A percentile compares a stretch with the other conserved stretches of the same genome.
phyloP scores from a whole-genome alignment of 37 sponge, comb jelly and placozoan species.

The Haliclona indistincta region DNA sequence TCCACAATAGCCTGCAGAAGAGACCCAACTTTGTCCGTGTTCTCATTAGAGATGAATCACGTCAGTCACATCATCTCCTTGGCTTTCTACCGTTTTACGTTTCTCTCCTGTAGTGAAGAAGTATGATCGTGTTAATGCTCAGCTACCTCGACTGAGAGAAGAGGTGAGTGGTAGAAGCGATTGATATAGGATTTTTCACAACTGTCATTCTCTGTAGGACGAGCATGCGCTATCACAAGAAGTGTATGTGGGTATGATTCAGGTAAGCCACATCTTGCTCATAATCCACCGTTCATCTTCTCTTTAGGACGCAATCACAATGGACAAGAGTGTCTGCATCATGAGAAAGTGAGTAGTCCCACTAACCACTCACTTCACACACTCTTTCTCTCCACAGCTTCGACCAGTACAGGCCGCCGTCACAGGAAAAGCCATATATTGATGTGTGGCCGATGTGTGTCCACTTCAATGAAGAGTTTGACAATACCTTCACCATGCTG shows the following conservation, averaged over 20 bases:
- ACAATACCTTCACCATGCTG: constrained; percentile 82
- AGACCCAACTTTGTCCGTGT: constrained; percentile 44
- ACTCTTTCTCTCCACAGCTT: constrained; percentile 60
- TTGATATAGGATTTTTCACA: constrained; percentile 1
- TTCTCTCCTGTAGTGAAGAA: constrained; percentile 54
- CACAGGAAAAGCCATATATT: constrained; percentile 55
- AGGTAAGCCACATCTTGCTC: constrained; percentile 7
- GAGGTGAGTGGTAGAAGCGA: constrained; percentile 36
- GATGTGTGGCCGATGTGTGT: constrained; percentile 83
- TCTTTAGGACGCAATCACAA: constrained; percentile 76
- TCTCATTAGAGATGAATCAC: constrained; percentile 42
- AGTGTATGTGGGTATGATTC: constrained; percentile 66
- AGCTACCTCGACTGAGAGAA: constrained; percentile 56
- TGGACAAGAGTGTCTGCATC: constrained; percentile 94
- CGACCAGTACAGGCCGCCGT: constrained; percentile 48
- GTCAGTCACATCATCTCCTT: not conserved
- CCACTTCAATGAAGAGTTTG: constrained; percentile 56
- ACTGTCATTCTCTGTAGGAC: constrained; percentile 21
- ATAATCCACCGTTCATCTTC: not conserved
- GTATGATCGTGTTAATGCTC: constrained; percentile 29
- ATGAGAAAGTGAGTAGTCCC: constrained; percentile 81
- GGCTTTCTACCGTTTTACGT: not conserved
- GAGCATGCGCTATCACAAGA: constrained; percentile 54
- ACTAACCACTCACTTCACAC: not conserved
- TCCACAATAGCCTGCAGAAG: constrained; percentile 32